Percentiles rank a stretch among this genome's conserved stretches.
Evolutionary conservation across 2,797 vertebrate genomes (phyloP).

Genomic region (Catharus ustulatus): DNA sequence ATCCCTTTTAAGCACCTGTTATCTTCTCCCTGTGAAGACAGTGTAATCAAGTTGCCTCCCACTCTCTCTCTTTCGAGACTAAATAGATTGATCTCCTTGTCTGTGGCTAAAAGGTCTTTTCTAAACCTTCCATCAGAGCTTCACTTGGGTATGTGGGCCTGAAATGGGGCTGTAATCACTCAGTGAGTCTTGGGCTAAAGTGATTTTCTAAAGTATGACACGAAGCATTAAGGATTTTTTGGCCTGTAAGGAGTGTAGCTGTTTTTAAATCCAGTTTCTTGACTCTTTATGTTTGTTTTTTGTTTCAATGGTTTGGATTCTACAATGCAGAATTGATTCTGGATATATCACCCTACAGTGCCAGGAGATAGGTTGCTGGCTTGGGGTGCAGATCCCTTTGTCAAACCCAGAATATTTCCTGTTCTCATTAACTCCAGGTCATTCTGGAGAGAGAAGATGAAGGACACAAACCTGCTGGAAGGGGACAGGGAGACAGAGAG

Average conservation of each 20-base stretch:
- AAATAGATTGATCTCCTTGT: conserved; percentile 39
- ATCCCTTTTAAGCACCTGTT: neutral
- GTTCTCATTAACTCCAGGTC: neutral
- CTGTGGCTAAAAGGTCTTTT: conserved; percentile 43
- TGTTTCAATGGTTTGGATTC: neutral
- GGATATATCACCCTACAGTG: neutral
- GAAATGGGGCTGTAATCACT: conserved; percentile 15
- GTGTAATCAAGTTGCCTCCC: conserved; percentile 30
- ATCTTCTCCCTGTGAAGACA: conserved; percentile 8
- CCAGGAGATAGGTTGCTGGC: neutral
- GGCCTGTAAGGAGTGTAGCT: neutral
- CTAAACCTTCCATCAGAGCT: conserved; percentile 39
- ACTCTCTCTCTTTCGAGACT: neutral
- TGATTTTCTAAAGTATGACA: conserved; percentile 12
- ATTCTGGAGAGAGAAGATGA: neutral
- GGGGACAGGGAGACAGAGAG: neutral
- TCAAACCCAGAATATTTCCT: neutral
- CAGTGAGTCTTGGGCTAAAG: conserved; percentile 28
- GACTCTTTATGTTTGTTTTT: neutral
- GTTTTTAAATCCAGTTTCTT: neutral
- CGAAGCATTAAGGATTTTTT: conserved; percentile 16
- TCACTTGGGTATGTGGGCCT: neutral
- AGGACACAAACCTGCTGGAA: neutral
- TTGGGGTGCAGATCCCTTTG: neutral
- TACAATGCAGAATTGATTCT: neutral